phyloP scores from a whole-genome alignment of 2,888 invertebrate genomes.

The Agrochola circellaris region DNA sequence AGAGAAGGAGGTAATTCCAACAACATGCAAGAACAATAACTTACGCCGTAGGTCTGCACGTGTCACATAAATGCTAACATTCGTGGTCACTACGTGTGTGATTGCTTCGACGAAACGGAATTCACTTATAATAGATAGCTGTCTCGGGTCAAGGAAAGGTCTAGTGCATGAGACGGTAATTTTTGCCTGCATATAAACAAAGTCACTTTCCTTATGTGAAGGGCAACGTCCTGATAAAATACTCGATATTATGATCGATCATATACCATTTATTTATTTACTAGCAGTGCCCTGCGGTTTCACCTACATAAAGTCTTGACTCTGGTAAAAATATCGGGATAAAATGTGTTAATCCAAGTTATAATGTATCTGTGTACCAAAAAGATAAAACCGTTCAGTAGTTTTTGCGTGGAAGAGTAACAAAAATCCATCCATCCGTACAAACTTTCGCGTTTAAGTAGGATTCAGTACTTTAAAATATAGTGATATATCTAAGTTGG shows the following conservation, averaged over 20 bases:
- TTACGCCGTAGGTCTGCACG: background rate
- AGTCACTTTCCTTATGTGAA: background rate
- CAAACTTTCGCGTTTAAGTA: no score
- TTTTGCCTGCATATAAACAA: slow-evolving; percentile 3
- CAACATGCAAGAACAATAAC: background rate
- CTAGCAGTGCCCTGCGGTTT: no score
- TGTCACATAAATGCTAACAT: background rate
- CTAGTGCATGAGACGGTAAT: slow-evolving; percentile 12
- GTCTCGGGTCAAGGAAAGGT: slow-evolving; percentile 16
- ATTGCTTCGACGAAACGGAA: slow-evolving; percentile 20
- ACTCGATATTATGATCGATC: background rate
- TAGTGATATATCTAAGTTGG: no score
- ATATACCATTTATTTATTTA: background rate
- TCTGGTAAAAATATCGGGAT: no score
- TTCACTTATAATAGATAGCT: background rate
- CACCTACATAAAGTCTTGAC: no score
- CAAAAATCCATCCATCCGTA: no score
- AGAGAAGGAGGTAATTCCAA: no score
- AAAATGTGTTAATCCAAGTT: no score
- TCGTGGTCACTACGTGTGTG: background rate
- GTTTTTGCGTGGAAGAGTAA: no score
- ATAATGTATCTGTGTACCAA: no score
- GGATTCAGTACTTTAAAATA: no score
- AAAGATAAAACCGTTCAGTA: no score
- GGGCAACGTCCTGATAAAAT: background rate